A percentile compares a stretch with the other conserved stretches of the same genome.
These are phyloP conservation scores for Electrona antarctica DNA, from an alignment of 2,113 vertebrate genomes.

Conservation along the genomic window DNA sequence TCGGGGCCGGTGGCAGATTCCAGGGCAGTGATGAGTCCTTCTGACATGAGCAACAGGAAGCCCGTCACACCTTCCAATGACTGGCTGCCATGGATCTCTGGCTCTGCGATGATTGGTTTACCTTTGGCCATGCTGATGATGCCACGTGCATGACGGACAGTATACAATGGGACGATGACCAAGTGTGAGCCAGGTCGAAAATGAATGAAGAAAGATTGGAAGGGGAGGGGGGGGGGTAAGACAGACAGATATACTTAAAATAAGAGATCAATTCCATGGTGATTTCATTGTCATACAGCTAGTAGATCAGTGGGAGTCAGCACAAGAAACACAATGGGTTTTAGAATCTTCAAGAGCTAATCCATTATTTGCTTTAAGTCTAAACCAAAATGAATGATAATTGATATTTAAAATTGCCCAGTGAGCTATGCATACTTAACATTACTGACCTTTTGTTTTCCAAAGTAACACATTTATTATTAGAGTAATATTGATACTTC, in stretches of 20 bases:
- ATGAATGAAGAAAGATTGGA: not conserved
- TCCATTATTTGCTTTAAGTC: too few relatives aligned
- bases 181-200: not conserved
- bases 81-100: slow-evolving; percentile 91
- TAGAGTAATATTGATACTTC: too few relatives aligned
- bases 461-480: too few relatives aligned
- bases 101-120: slow-evolving; percentile 91
- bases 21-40: slow-evolving; percentile 94
- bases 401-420: too few relatives aligned
- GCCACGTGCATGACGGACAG: not conserved
- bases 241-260: not conserved
- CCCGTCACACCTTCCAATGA: slow-evolving; percentile 88
- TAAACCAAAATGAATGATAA: too few relatives aligned
- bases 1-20: slow-evolving; percentile 95
- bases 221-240: not conserved
- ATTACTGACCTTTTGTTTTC: too few relatives aligned
- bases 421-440: too few relatives aligned
- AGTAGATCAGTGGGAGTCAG: too few relatives aligned
- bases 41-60: slow-evolving; percentile 95
- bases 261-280: too few relatives aligned
- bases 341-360: too few relatives aligned
- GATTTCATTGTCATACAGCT: too few relatives aligned
- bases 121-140: slow-evolving; percentile 85
- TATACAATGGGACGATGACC: not conserved
- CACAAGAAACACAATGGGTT: too few relatives aligned